phyloP scores from a whole-genome alignment of 2,888 invertebrate species.

The Drosophila mercatorum region DNA sequence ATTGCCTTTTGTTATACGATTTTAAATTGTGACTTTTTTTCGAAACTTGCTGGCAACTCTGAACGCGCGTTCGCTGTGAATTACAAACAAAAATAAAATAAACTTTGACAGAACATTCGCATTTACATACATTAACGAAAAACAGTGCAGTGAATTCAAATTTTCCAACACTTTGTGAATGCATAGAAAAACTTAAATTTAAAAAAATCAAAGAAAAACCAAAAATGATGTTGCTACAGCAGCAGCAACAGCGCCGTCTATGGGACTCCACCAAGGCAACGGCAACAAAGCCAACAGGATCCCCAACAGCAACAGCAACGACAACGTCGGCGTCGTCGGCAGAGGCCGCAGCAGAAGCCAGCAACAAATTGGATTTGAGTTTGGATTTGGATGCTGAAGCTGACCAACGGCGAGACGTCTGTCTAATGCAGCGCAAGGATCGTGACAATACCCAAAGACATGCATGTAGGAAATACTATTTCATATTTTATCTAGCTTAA shows the following conservation, averaged over 20 bases:
- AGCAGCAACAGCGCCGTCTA: constrained; percentile 75
- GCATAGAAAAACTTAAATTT: background rate
- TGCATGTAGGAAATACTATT: constrained; percentile 48
- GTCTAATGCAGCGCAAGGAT: constrained; percentile 19
- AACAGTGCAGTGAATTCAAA: constrained; percentile 10
- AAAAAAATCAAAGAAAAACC: background rate
- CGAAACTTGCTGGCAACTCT: constrained; percentile 15
- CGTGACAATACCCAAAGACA: constrained; percentile 13
- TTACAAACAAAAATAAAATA: constrained; percentile 20
- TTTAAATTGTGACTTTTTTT: background rate
- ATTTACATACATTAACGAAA: constrained; percentile 32
- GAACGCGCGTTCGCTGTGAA: constrained; percentile 23
- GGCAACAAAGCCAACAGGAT: constrained; percentile 19
- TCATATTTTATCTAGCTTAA: background rate
- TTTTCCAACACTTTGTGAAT: background rate
- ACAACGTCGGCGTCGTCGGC: constrained; percentile 5
- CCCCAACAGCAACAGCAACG: constrained; percentile 24
- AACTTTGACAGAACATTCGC: constrained; percentile 22
- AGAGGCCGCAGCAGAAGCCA: constrained; percentile 13
- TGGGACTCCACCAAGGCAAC: constrained; percentile 64
- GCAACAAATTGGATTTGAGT: constrained; percentile 44
- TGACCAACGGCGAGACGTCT: constrained; percentile 13
- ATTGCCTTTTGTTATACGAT: background rate
- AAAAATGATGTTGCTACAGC: constrained; percentile 72
- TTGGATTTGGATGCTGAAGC: constrained; percentile 5